Percentiles rank a stretch among this genome's conserved stretches.
phyloP scores from a whole-genome alignment of 2,888 invertebrate species.

The Idaea straminata region DNA sequence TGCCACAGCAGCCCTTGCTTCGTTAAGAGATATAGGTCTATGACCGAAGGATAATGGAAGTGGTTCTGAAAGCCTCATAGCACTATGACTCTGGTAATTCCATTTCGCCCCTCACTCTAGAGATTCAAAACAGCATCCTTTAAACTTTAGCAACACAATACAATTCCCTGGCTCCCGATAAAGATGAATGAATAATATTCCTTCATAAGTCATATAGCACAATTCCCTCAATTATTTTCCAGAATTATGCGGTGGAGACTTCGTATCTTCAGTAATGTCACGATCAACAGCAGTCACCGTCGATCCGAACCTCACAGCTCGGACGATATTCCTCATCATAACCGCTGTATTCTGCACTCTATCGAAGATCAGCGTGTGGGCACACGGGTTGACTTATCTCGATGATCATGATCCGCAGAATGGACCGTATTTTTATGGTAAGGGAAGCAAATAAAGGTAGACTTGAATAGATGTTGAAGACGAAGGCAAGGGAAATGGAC shows the following conservation, averaged over 20 bases:
- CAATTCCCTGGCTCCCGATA: too few species aligned
- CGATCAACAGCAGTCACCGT: conserved; percentile 21
- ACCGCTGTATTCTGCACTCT: conserved; percentile 51
- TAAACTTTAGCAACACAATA: too few species aligned
- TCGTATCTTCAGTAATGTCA: conserved; percentile 13
- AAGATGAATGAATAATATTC: too few species aligned
- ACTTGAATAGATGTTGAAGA: too few species aligned
- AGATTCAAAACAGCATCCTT: too few species aligned
- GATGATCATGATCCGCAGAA: conserved; percentile 67
- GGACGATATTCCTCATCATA: conserved; percentile 36
- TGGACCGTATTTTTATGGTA: conserved; percentile 68
- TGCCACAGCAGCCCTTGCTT: conserved; percentile 7
- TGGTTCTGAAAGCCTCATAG: too few species aligned
- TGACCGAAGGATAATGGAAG: too few species aligned
- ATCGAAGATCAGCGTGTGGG: conserved; percentile 62
- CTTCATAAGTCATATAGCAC: too few species aligned
- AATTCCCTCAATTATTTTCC: conserved; percentile 13
- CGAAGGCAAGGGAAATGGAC: too few species aligned
- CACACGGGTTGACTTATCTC: conserved; percentile 63
- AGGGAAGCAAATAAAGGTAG: conserved; percentile 5
- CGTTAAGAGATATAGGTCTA: too few species aligned
- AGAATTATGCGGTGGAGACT: conserved; percentile 53
- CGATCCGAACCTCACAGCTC: conserved; percentile 35
- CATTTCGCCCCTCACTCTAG: too few species aligned
- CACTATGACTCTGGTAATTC: too few species aligned